Base-by-base conservation (phyloP, 2,113 vertebrate species). In the Potamarius usumacintae region DNA sequence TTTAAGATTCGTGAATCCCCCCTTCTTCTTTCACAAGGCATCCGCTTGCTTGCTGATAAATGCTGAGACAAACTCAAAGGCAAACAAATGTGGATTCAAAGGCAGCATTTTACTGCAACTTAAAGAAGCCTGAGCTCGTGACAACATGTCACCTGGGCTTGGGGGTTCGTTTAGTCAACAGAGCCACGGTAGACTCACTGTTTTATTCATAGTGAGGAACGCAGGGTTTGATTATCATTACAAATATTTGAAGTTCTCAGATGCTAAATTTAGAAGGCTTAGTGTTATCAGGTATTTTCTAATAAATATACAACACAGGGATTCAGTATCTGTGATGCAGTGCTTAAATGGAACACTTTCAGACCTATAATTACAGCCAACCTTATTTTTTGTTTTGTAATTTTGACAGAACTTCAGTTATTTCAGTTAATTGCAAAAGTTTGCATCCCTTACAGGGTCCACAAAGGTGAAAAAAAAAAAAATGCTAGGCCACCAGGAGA, bases 1-100 rank as follows among this genome's bases (percentile, higher is more conserved):
- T 90, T 90, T 90, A 90, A 82, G 86, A 91, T 92, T 92, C 90
- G 82, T 92, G 90, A 91, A 90, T 86, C 42, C 57, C 15, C 17
- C 77, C 77, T 25, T 14, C 48, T 25, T 52, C 42, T 82, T 82
- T 62, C 83, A 25, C 86, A n/a, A 72, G 79, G 82, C 86, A 81
- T 81, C 57, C 22, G 82, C 84, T 65, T 72, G 71, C 85, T 62
- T 76, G 71, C 84, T 85, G 88, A 90, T 90, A 89, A 89, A 90
- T 58, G 65, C 76, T 71, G 34, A 83, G 88, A 88, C 87, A 82
- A 89, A 89, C 83, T 89, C 89, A 90, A 90, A 90, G 87, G 74
- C 82, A 88, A 87, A 89, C 88, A 89, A 90, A 89, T 60, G 42
- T 25, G 83, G 79, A 87, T 87, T 85, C 88, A 89, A 90, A 89